phyloP scores from a whole-genome alignment of 2,113 vertebrate genomes.

The Eira barbara region DNA sequence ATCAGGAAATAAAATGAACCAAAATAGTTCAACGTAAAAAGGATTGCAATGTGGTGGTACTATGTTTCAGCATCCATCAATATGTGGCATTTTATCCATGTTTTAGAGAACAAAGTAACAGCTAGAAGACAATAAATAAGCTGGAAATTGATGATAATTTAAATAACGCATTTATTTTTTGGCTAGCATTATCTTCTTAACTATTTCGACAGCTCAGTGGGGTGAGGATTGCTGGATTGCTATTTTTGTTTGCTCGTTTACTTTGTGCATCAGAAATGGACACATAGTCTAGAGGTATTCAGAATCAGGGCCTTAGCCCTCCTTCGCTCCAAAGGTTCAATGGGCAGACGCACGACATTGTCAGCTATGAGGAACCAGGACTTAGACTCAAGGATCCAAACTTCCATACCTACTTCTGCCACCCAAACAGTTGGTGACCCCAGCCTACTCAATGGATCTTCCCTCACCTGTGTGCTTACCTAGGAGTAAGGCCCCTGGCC shows the following conservation, averaged over 20 bases:
- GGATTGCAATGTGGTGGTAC: neutral
- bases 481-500: neutral
- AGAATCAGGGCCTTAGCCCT: neutral
- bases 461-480: neutral
- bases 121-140: neutral
- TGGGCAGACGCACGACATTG: accelerated
- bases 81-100: neutral
- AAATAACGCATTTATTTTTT: neutral
- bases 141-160: neutral
- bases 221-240: neutral
- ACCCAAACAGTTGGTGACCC: neutral
- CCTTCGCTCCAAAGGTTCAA: neutral
- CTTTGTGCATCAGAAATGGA: neutral
- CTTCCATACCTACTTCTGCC: neutral
- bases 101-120: neutral
- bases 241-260: too few species aligned
- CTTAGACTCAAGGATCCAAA: neutral
- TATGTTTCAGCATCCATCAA: neutral
- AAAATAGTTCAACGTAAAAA: neutral
- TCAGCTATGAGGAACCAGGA: neutral
- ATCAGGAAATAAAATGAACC: neutral
- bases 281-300: neutral
- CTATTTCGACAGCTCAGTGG: neutral
- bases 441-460: neutral
- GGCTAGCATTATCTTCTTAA: neutral